These are phyloP conservation scores for Ochropleura leucogaster DNA, from an alignment of 2,888 invertebrate species.

Conservation along the genomic window DNA sequence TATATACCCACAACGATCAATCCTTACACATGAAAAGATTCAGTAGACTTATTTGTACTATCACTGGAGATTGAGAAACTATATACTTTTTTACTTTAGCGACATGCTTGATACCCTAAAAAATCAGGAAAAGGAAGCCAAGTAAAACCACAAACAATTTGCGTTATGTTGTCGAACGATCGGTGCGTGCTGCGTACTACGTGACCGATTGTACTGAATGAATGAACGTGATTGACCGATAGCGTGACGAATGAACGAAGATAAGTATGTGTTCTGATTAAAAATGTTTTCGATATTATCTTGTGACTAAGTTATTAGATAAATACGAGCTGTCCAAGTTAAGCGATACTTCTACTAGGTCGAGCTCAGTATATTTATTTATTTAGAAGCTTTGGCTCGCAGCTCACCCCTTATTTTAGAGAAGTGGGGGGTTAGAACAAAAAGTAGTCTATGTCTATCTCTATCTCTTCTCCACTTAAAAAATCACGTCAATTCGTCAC, in stretches of 20 bases:
- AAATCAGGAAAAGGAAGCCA: constrained; percentile 41
- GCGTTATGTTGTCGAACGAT: constrained; percentile 4
- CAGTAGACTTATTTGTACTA: no score
- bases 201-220: constrained; percentile 30
- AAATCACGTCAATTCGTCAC: no score
- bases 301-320: neutral
- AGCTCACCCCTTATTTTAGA: no score
- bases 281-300: neutral
- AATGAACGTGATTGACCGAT: constrained; percentile 29
- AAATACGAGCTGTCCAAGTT: neutral
- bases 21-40: no score
- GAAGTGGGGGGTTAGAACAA: no score
- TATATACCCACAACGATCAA: no score
- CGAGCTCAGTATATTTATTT: neutral
- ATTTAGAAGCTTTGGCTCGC: no score
- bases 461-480: no score
- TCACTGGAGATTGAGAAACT: no score
- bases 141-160: constrained; percentile 25
- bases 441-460: no score
- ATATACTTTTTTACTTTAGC: neutral
- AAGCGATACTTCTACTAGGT: neutral
- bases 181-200: constrained; percentile 38
- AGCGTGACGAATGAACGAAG: constrained; percentile 30
- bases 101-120: neutral
- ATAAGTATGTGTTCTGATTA: constrained; percentile 16